Evolutionary conservation across 2,888 invertebrate genomes (phyloP).

Genomic region (Blomia tropicalis): DNA sequence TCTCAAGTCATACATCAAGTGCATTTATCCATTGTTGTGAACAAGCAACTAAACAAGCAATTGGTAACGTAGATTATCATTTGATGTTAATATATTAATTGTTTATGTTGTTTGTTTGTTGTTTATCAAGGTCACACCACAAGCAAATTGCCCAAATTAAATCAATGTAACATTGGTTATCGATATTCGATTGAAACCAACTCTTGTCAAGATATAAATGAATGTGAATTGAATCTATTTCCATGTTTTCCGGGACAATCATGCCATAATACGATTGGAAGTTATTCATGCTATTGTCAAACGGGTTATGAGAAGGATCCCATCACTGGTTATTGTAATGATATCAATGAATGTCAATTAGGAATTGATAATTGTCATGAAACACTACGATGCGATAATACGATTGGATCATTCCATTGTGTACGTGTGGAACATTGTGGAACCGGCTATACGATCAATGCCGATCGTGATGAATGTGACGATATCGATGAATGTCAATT

Average conservation of each 20-base stretch:
- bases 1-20: neutral
- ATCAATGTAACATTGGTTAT: slow-evolving; percentile 39
- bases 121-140: too few relatives aligned
- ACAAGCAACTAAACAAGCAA: neutral
- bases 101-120: slow-evolving; percentile 61
- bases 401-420: slow-evolving; percentile 70
- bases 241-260: slow-evolving; percentile 44
- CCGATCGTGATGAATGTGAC: slow-evolving; percentile 61
- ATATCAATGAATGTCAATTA: slow-evolving; percentile 38
- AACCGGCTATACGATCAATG: slow-evolving; percentile 86
- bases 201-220: slow-evolving; percentile 47
- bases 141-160: too few relatives aligned
- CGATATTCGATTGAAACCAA: neutral
- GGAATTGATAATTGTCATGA: slow-evolving; percentile 52
- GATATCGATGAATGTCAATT: slow-evolving; percentile 81
- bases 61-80: neutral
- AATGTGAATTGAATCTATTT: slow-evolving; percentile 41
- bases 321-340: slow-evolving; percentile 43
- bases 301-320: slow-evolving; percentile 45
- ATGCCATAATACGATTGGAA: slow-evolving; percentile 72
- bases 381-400: slow-evolving; percentile 73
- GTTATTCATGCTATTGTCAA: slow-evolving; percentile 57
- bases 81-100: slow-evolving; percentile 81
- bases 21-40: neutral
- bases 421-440: slow-evolving; percentile 74